Conservation (phyloP, 2,797 vertebrate genomes). For the Alca torda region DNA sequence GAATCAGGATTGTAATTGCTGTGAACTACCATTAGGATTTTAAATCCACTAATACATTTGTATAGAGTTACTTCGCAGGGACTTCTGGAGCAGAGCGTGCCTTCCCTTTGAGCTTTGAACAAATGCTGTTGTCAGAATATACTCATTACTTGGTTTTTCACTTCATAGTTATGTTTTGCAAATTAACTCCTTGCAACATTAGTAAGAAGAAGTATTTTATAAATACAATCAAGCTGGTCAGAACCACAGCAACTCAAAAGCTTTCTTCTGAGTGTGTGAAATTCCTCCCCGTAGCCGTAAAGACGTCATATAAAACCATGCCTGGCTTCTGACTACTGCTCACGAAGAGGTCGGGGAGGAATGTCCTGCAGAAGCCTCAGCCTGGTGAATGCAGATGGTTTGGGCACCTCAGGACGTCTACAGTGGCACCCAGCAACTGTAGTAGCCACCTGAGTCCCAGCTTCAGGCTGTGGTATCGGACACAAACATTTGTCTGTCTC, state of each 20-base stretch:
- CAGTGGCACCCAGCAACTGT: background rate
- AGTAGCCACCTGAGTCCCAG: background rate
- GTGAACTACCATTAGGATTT: background rate
- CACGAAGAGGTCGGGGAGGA: background rate
- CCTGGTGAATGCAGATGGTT: background rate
- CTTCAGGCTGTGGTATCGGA: background rate
- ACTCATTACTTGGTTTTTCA: background rate
- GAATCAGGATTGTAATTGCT: background rate
- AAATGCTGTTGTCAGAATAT: background rate
- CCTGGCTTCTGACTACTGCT: background rate
- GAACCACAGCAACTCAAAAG: background rate
- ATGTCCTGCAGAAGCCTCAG: background rate
- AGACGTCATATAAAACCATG: background rate
- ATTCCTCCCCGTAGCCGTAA: background rate
- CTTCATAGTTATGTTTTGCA: background rate
- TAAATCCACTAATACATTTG: background rate
- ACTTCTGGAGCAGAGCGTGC: background rate
- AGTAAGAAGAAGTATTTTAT: background rate
- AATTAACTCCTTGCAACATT: background rate
- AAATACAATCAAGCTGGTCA: background rate
- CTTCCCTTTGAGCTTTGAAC: background rate
- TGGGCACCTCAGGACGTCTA: background rate
- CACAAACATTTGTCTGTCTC: accelerated
- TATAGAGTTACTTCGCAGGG: background rate
- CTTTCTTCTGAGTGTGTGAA: background rate